Evolutionary conservation across 2,888 invertebrate species (phyloP).

Genomic region (Lycocerus yunnanus): DNA sequence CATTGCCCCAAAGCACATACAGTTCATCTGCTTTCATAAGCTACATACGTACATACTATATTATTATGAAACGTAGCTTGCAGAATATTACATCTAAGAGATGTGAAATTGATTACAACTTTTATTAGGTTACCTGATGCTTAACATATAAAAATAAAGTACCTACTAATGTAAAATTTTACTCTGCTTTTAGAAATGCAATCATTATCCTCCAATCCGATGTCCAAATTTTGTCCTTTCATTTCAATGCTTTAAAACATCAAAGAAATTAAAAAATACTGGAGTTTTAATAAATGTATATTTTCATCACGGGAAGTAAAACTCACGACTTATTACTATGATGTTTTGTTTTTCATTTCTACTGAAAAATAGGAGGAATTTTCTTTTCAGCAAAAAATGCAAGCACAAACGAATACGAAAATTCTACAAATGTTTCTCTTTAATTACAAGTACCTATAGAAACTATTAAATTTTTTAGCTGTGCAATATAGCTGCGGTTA

Average conservation of each 20-base stretch:
- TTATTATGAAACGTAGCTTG: not conserved
- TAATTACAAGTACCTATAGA: not conserved
- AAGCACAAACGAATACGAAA: not conserved
- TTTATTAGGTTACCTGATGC: not conserved
- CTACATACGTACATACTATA: no score
- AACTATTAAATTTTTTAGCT: not conserved
- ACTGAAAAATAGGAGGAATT: not conserved
- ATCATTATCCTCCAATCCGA: no score
- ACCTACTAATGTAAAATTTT: not conserved
- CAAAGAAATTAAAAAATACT: not conserved
- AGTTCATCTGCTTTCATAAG: slow-evolving; percentile 11
- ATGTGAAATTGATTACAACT: not conserved
- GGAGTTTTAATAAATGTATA: not conserved
- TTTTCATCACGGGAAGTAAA: not conserved
- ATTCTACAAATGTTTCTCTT: not conserved
- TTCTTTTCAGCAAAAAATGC: not conserved
- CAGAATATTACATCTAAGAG: not conserved
- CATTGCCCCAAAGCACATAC: slow-evolving; percentile 5
- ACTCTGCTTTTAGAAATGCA: no score
- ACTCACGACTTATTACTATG: not conserved
- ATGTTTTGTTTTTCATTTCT: not conserved
- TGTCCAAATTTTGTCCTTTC: no score
- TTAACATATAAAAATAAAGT: not conserved
- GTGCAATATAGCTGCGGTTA: not conserved
- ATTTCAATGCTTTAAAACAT: no score